Conservation (phyloP, 2,888 invertebrate genomes). For the Apeira syringaria region DNA sequence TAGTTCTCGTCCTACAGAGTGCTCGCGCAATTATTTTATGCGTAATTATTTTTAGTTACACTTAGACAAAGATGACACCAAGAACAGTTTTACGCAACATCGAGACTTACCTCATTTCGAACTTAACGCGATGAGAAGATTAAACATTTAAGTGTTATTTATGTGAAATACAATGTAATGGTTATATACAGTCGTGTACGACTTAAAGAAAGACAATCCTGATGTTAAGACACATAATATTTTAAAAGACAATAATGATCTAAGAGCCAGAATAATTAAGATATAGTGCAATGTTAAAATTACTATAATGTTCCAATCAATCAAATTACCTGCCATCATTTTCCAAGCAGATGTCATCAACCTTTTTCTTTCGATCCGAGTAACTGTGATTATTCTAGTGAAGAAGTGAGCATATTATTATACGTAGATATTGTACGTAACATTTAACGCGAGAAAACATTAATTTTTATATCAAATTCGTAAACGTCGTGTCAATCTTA, state of each 20-base stretch:
- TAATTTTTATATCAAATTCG: slow-evolving; percentile 67
- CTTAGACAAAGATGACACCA: slow-evolving; percentile 70
- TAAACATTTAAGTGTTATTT: slow-evolving; percentile 38
- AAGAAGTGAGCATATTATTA: slow-evolving; percentile 65
- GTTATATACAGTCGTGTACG: slow-evolving; percentile 64
- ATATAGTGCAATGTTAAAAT: slow-evolving; percentile 35
- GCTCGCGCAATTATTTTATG: slow-evolving; percentile 69
- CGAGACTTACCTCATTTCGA: slow-evolving; percentile 60
- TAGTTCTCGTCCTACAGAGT: slow-evolving; percentile 62
- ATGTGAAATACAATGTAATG: slow-evolving; percentile 51
- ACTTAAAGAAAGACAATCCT: slow-evolving; percentile 39
- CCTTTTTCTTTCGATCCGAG: slow-evolving; percentile 34
- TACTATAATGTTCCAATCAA: slow-evolving; percentile 15
- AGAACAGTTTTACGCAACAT: slow-evolving; percentile 66
- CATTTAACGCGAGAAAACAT: slow-evolving; percentile 64
- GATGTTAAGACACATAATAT: slow-evolving; percentile 43
- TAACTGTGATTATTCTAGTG: slow-evolving; percentile 53
- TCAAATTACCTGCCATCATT: not conserved
- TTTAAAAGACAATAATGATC: slow-evolving; percentile 35
- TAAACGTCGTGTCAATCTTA: slow-evolving; percentile 51
- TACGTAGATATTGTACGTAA: slow-evolving; percentile 54
- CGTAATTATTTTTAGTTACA: slow-evolving; percentile 41
- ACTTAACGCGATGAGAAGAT: slow-evolving; percentile 52
- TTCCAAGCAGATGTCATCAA: slow-evolving; percentile 26
- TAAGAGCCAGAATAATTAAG: slow-evolving; percentile 38